Evolutionary conservation across 2,888 invertebrate genomes (phyloP), one percentile per base, ranked within the genome.

Genomic region (Drosophila barbarae): DNA sequence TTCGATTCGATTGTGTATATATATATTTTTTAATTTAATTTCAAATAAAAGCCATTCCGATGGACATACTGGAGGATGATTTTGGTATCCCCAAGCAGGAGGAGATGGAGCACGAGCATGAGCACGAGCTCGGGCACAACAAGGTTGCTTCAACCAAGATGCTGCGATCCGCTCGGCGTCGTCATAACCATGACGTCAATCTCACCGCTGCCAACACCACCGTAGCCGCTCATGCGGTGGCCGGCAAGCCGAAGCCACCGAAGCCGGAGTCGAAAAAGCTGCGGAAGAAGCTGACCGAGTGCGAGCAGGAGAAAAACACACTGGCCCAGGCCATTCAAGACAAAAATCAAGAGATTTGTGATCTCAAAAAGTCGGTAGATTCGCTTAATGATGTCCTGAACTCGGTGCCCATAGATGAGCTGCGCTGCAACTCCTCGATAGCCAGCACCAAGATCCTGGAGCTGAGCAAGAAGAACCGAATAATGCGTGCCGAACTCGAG

Each of bases 391-490:
- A 88, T 3, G 78, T 88, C 1, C 73, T 89, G 1, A 87, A 88
- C 44, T 87, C 88, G 3, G 83, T 86, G 53, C 87, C 87, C 26
- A 83, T 85, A 5, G 86, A 88, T 42, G 88, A 88, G 59, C 39
- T 89, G 56, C 86, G 87, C 28, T 82, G 71, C 41, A 88, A 87
- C 47, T 88, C 88, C 1, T 86, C 83, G 1, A 83, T 86, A 34
- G 88, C 87, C 23, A 72, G 84, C 28, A 69, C 82, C 3, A 89
- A 89, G 64, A 86, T 89, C 18, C 63, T 86, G 8, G 89, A 89
- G 10, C 63, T 89, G n/a, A 87, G 85, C 66, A 88, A 87, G 49
- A 88, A 86, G 69, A 90, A 89, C 72, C 88, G 87, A 0, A 74
- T 76, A 46, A 70, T 90, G 54, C 86, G 78, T 5, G 73, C 86